phyloP scores from a whole-genome alignment of 1,140 invertebrate species.

The Teleopsis dalmanni region DNA sequence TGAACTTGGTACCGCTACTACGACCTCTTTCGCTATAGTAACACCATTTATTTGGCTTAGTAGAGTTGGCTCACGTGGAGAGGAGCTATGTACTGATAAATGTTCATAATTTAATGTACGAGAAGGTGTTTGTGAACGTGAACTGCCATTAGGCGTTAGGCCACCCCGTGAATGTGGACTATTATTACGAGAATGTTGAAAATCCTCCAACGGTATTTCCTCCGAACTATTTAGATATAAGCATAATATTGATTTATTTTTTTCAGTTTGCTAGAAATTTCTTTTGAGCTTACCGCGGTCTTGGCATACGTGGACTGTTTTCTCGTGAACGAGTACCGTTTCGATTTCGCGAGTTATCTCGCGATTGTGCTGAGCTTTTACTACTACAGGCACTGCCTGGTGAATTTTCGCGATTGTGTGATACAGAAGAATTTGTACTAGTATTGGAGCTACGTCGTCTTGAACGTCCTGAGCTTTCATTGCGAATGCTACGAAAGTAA shows the following conservation, averaged over 20 bases:
- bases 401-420: conserved; percentile 23
- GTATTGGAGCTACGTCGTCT: conserved; percentile 31
- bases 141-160: conserved; percentile 23
- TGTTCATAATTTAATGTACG: conserved; percentile 44
- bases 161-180: conserved; percentile 31
- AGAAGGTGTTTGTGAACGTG: conserved; percentile 37
- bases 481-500: conserved; percentile 27
- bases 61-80: conserved; percentile 27
- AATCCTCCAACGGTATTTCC: conserved; percentile 78
- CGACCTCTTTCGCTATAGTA: conserved; percentile 22
- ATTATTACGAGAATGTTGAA: conserved; percentile 47
- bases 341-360: conserved; percentile 32
- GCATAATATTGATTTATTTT: neutral
- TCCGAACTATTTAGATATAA: conserved; percentile 50
- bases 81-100: conserved; percentile 42
- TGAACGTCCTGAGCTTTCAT: conserved; percentile 37
- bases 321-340: conserved; percentile 55
- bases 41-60: conserved; percentile 24
- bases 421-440: conserved; percentile 18
- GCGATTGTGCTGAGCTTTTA: conserved; percentile 32
- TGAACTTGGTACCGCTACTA: conserved; percentile 44
- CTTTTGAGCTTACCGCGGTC: conserved; percentile 47
- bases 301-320: conserved; percentile 61
- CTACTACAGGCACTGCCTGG: conserved; percentile 24
- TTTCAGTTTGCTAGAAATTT: neutral